These are phyloP conservation scores for Australoheros scitulus DNA, from an alignment of 2,113 vertebrate genomes.

Conservation along the genomic window DNA sequence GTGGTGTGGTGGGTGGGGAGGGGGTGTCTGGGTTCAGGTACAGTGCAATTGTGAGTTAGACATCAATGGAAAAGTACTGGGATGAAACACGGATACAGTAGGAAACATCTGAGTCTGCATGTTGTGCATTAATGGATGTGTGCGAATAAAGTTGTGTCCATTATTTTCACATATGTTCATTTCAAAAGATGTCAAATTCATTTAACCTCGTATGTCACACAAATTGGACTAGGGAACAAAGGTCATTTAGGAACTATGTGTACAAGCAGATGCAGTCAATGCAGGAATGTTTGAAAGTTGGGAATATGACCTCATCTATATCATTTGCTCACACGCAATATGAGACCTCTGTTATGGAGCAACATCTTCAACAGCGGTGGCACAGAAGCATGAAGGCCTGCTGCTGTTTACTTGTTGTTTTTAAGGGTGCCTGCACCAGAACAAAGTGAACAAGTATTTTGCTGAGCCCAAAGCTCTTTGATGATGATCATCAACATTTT, in stretches of 20 bases:
- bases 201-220: conserved; percentile 3
- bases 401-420: background rate
- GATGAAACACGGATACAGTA: conserved; percentile 8
- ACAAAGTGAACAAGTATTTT: background rate
- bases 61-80: conserved; percentile 75
- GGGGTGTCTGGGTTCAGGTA: conserved; percentile 37
- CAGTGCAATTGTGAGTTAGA: conserved; percentile 58
- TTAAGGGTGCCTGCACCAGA: background rate
- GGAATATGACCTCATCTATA: conserved; percentile 14
- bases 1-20: background rate
- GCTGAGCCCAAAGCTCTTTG: background rate
- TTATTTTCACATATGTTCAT: background rate
- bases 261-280: background rate
- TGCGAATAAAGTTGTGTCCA: background rate
- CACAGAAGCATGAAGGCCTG: background rate
- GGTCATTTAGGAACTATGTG: background rate
- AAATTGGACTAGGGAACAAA: background rate
- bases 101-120: background rate
- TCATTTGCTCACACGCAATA: conserved; percentile 1
- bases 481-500: background rate
- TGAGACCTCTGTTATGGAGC: background rate
- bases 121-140: background rate
- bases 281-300: background rate
- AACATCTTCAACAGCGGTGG: background rate
- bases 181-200: conserved; percentile 2